Evolutionary conservation across 2,888 invertebrate species (phyloP).

Genomic region (Nematopogon swammerdamellus): DNA sequence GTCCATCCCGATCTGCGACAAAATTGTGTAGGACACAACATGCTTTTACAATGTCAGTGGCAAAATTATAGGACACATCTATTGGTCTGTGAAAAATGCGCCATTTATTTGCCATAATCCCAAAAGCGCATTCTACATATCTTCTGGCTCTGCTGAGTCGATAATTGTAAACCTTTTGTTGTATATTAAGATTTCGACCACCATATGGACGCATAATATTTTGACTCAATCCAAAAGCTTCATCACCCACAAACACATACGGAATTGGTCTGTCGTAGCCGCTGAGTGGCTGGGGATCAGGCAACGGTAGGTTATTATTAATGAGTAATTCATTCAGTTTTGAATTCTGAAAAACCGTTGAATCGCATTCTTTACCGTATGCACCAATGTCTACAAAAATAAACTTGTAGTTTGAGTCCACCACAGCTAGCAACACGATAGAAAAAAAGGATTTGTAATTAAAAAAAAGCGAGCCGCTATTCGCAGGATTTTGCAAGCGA

Average conservation of each 20-base stretch:
- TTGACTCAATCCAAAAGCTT: constrained; percentile 8
- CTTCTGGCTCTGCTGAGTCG: neutral
- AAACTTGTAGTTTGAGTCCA: constrained; percentile 12
- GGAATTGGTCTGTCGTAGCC: constrained; percentile 1
- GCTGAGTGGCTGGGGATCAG: constrained; percentile 7
- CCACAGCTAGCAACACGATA: constrained; percentile 11
- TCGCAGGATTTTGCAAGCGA: constrained; percentile 5
- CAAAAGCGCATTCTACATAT: constrained; percentile 1
- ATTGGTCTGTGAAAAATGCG: constrained; percentile 6
- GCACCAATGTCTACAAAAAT: constrained; percentile 13
- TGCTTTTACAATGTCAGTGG: constrained; percentile 7
- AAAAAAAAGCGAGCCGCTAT: constrained; percentile 11
- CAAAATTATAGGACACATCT: constrained; percentile 9
- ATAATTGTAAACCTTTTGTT: neutral
- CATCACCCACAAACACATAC: constrained; percentile 9
- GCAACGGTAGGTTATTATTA: constrained; percentile 5
- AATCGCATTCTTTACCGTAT: constrained; percentile 10
- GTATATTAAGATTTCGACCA: neutral
- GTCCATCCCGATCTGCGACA: constrained; percentile 9
- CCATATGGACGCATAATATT: constrained; percentile 8
- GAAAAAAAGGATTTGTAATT: constrained; percentile 12
- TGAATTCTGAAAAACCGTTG: constrained; percentile 11
- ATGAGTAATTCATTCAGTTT: constrained; percentile 6
- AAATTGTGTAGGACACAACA: constrained; percentile 8
- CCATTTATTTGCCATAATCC: constrained; percentile 6